Evolutionary conservation across 2,113 vertebrate genomes (phyloP), one percentile per base, ranked within the genome.

Genomic region (Beaufortia kweichowensis): DNA sequence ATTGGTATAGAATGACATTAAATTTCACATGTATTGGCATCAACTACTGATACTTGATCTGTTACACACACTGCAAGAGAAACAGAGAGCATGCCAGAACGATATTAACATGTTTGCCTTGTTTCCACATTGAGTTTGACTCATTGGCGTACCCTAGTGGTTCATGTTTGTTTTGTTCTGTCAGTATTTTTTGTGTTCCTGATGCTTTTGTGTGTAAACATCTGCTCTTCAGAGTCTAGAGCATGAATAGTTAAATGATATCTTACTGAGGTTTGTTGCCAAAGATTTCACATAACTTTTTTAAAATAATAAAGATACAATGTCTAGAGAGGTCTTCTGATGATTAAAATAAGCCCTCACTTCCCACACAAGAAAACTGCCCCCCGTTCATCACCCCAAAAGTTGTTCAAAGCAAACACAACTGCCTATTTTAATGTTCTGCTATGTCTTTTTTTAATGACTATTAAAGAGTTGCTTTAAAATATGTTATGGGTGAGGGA

Each of bases 211-310:
- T 35, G 63, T 56, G 14, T 23, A 59, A 78, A 29, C 48, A 19
- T 60, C 35, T 78, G 76, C 17, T 60, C 28, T 46, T 46, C 43
- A 46, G 14, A 46, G 4, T 53, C 26, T 31, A 63, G 75, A 12
- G 6, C 41, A 74, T 55, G n/a, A 74, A 78, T 68, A 74, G 79
- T 77, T 81, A 74, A 81, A 60, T 57, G 6, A 35, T 14, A 63
- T 29, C 56, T 11, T 1, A 14, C 33, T 3, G 57, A 46, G 35
- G 14, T 26, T 33, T 28, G 23, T 23, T 53, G 26, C 63, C 21
- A 21, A 68, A 67, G 26, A 61, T 55, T 28, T 41, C 3, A 15
- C 41, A 6, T 28, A 66, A 28, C 24, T 14, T 59, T 67, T 39
- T 67, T 9, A 14, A 60, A 73, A 24, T 57, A 61, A 66, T 14